Conservation (phyloP, 2,888 invertebrate genomes). For the Chymomyza caudatula region DNA sequence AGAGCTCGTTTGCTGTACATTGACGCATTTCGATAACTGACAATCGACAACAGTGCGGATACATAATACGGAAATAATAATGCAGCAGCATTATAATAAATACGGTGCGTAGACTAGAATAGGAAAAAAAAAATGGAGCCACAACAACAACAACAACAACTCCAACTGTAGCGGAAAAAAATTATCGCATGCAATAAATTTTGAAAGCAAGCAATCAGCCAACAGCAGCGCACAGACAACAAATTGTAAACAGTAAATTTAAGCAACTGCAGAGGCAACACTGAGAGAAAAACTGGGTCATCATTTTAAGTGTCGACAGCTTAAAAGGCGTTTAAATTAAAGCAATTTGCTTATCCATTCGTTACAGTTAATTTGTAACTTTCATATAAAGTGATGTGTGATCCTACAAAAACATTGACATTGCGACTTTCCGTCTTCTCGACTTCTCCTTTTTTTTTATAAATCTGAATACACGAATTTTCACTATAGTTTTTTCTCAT, state of each 20-base stretch:
- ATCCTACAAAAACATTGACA: too few relatives aligned
- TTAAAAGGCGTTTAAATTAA: too few relatives aligned
- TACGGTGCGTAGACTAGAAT: conserved; percentile 28
- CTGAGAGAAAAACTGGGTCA: too few relatives aligned
- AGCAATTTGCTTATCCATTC: too few relatives aligned
- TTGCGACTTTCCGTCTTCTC: too few relatives aligned
- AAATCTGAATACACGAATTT: too few relatives aligned
- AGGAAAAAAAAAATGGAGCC: conserved; percentile 1
- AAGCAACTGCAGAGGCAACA: conserved; percentile 27
- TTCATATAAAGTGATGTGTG: too few relatives aligned
- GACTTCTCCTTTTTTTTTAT: too few relatives aligned
- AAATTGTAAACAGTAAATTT: conserved; percentile 69
- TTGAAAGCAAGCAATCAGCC: conserved; percentile 63
- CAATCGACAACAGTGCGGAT: not conserved
- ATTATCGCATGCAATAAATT: conserved; percentile 64
- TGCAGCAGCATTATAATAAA: conserved; percentile 62
- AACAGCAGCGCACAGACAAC: conserved; percentile 34
- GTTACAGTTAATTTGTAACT: too few relatives aligned
- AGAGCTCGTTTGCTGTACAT: not conserved
- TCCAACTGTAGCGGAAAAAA: conserved; percentile 13
- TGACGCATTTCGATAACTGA: not conserved
- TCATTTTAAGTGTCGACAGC: too few relatives aligned
- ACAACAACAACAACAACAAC: not conserved
- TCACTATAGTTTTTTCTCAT: too few relatives aligned
- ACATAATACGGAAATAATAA: conserved; percentile 60